Conservation (phyloP, 2,113 vertebrate genomes). For the Spheniscus mendiculus region DNA sequence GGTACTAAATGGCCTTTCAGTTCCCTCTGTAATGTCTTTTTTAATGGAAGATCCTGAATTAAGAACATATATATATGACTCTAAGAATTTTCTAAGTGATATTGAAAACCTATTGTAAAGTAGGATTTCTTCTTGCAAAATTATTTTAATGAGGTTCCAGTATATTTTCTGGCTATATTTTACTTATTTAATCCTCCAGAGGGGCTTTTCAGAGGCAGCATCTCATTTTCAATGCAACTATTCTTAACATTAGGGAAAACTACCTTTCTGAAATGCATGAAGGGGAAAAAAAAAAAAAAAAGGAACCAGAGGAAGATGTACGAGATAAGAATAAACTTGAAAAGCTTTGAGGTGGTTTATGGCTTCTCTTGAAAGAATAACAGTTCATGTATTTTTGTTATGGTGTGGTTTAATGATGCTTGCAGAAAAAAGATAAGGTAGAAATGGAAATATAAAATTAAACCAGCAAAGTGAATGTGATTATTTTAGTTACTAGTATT, state of each 20-base stretch:
- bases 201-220: slow-evolving; percentile 53
- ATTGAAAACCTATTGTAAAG: slow-evolving; percentile 46
- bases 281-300: not conserved
- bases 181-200: slow-evolving; percentile 64
- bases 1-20: slow-evolving; percentile 54
- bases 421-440: slow-evolving; percentile 69
- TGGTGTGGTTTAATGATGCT: slow-evolving; percentile 69
- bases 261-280: slow-evolving; percentile 60
- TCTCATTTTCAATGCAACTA: slow-evolving; percentile 63
- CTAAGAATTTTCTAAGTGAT: slow-evolving; percentile 54
- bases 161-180: slow-evolving; percentile 65
- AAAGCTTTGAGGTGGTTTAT: slow-evolving; percentile 72
- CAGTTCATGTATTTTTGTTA: slow-evolving; percentile 68
- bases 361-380: slow-evolving; percentile 65
- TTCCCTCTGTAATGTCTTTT: slow-evolving; percentile 50
- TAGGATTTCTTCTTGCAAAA: slow-evolving; percentile 48
- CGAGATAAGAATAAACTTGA: slow-evolving; percentile 65
- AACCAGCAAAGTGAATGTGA: slow-evolving; percentile 66
- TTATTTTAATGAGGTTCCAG: slow-evolving; percentile 66
- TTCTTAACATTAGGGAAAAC: slow-evolving; percentile 61
- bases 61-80: slow-evolving; percentile 43
- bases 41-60: slow-evolving; percentile 66
- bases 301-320: slow-evolving; percentile 43
- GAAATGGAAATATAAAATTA: slow-evolving; percentile 70
- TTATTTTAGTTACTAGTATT: slow-evolving; percentile 67